Evolutionary conservation across 2,797 vertebrate species (phyloP), one percentile per base, ranked within the genome.

Genomic region (Linurgus olivaceus): DNA sequence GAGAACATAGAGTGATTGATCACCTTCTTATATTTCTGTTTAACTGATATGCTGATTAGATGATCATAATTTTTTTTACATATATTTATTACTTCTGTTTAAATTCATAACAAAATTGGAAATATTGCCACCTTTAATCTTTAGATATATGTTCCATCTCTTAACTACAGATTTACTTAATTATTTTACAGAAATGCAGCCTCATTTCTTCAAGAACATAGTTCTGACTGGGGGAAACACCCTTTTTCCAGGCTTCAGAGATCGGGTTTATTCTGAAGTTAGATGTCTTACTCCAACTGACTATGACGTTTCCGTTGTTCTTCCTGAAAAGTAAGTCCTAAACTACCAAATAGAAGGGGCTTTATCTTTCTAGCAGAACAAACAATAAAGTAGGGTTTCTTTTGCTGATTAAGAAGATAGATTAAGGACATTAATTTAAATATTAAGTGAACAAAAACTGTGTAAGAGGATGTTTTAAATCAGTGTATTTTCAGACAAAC

Each of bases 161-260:
- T 58, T 79, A 81, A 81, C 17, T 92, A 57, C 13, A 50, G 12
- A 31, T 74, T 82, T 91, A 13, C 44, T 61, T 66, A 20, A 31
- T 75, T 78, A 71, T 59, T 93, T 91, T 94, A 62, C 82, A 99
- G 99, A 99, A 96, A 99, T 99, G 99, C 99, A 99, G 94, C 98
- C 99, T 17, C 99, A 99, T 96, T 99, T 99, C 98, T 99, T 98
- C 96, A 99, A 99, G 97, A 99, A 99, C 98, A 99, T 99, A 61
- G 97, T 99, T 89, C 97, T 99, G 95, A 99, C 99, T 2, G 99
- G 99, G 63, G 99, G 99, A 74, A 99, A 99, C 97, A 96, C 98
- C 6, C 96, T 99, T 86, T 99, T 99, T 88, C 98, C 99, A 0
- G 99, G 99, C 81, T 99, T 99, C 96, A 98, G 98, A 87, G 99